A percentile compares a stretch with the other conserved stretches of the same genome.
Conservation (phyloP, 2,797 vertebrate species). For the Cygnus olor region DNA sequence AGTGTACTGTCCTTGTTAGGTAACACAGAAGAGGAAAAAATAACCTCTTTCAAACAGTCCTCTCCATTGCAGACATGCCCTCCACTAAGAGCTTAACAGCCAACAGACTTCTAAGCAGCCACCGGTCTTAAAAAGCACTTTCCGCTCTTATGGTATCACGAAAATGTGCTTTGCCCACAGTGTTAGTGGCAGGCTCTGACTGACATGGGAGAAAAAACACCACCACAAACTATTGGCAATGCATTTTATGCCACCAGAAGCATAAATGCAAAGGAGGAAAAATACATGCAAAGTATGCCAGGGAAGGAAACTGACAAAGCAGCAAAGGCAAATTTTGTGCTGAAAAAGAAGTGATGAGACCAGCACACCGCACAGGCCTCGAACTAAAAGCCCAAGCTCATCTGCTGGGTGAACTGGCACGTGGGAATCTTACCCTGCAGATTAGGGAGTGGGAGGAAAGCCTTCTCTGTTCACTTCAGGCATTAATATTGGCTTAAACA, state of each 20-base stretch:
- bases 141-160: not conserved
- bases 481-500: slow-evolving; percentile 5
- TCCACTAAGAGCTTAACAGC: not conserved
- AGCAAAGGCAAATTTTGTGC: not conserved
- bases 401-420: not conserved
- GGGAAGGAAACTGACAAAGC: not conserved
- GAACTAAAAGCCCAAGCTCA: not conserved
- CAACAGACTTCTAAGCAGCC: not conserved
- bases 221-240: not conserved
- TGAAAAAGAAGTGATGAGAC: not conserved
- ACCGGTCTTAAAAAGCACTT: not conserved
- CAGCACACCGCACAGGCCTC: not conserved
- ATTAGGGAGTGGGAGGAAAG: slow-evolving; percentile 37
- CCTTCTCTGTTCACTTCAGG: slow-evolving; percentile 31
- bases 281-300: not conserved
- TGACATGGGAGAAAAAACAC: not conserved
- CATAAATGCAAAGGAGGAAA: not conserved
- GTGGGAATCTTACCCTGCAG: not conserved
- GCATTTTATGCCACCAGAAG: not conserved
- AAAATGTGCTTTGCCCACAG: not conserved
- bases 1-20: not conserved
- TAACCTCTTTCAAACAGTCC: not conserved
- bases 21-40: not conserved
- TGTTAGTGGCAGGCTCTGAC: not conserved
- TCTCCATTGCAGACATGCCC: not conserved